Conservation (phyloP, 2,888 invertebrate species). For the Cerceris ruficornis region DNA sequence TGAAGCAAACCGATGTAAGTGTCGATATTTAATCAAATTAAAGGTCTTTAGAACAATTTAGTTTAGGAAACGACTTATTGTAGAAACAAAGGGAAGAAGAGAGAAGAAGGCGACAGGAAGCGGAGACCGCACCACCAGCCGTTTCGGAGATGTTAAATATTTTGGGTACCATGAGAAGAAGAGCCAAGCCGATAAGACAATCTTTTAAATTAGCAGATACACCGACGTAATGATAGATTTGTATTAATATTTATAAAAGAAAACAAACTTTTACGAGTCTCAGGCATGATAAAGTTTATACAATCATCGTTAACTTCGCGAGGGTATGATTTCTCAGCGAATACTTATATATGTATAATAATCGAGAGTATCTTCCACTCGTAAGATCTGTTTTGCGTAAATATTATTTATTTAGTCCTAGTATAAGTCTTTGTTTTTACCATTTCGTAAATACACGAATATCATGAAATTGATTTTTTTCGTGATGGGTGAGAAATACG, state of each 20-base stretch:
- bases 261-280: conserved; percentile 7
- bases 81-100: conserved; percentile 83
- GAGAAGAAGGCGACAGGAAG: conserved; percentile 85
- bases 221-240: conserved; percentile 60
- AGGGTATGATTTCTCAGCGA: conserved; percentile 8
- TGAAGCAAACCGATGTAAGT: conserved; percentile 86
- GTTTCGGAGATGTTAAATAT: conserved; percentile 88
- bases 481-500: background rate
- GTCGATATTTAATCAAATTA: background rate
- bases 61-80: conserved; percentile 14
- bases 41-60: background rate
- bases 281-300: conserved; percentile 5
- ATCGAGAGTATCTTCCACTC: background rate
- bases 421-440: conserved; percentile 43
- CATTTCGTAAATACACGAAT: background rate
- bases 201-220: conserved; percentile 71
- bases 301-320: conserved; percentile 4
- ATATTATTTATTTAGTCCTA: conserved; percentile 53
- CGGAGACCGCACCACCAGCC: conserved; percentile 83
- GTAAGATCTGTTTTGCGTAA: conserved; percentile 29
- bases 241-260: conserved; percentile 8
- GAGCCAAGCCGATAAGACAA: conserved; percentile 82
- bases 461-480: background rate
- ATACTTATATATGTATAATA: background rate
- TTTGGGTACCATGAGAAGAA: conserved; percentile 84